Evolutionary conservation across 2,888 invertebrate species (phyloP).

Genomic region (Xestoiulus laeticollis): DNA sequence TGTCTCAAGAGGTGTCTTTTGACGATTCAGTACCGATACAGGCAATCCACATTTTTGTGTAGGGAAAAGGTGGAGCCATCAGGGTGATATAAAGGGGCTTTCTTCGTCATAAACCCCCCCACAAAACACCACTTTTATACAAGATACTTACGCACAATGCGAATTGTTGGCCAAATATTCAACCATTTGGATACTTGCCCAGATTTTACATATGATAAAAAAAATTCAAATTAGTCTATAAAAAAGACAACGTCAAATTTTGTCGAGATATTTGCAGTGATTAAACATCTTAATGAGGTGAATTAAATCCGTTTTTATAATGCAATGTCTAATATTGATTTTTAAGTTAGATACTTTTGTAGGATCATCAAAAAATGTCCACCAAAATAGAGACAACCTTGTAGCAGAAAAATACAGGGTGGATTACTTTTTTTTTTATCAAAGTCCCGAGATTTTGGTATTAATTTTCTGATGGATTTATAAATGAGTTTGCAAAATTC

Average conservation of each 20-base stretch:
- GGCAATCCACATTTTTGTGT: background rate
- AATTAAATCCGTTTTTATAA: background rate
- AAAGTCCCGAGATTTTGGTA: too few species aligned
- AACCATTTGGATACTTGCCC: background rate
- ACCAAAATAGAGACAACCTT: background rate
- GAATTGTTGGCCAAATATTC: background rate
- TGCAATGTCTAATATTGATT: background rate
- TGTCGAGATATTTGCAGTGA: background rate
- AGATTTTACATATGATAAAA: background rate
- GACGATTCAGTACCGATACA: background rate
- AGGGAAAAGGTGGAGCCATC: background rate
- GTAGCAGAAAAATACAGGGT: too few species aligned
- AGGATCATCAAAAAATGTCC: background rate
- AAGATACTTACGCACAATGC: background rate
- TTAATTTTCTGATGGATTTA: too few species aligned
- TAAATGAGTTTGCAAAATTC: too few species aligned
- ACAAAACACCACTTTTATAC: background rate
- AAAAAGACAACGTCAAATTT: background rate
- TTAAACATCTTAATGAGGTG: background rate
- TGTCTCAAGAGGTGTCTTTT: constrained; percentile 8
- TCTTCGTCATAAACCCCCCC: background rate
- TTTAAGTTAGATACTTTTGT: constrained; percentile 2
- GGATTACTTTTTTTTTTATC: too few species aligned
- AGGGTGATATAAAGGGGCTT: background rate
- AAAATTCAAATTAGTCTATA: background rate